Evolutionary conservation across 2,888 invertebrate genomes (phyloP), one percentile per base, ranked within the genome.

Genomic region (Strigamia crassipes): DNA sequence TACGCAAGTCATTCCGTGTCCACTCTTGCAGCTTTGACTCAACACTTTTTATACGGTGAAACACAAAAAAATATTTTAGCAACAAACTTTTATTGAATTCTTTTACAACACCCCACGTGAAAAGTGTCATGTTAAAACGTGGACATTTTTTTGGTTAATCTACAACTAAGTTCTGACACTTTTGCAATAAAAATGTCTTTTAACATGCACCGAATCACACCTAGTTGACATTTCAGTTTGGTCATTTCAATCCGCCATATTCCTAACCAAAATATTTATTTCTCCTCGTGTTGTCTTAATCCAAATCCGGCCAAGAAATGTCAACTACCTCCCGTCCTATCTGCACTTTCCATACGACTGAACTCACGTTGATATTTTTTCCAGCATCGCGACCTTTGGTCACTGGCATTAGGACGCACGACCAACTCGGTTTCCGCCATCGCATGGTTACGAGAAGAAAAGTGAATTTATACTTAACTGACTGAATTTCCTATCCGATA

Each of bases 31-130:
- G 73, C 73, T 73, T 73, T 73, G 73, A 73, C 73, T 73, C 73
- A 31, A 73, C 73, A 73, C 31, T 73, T 73, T 73, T 73, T 73
- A 8, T 73, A n/a, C 2, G n/a, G 73, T 31, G 15, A 66, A 66
- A 4, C 5, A 73, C 8, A 73, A 31, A 73, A 31, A 73, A 31
- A n/a, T 8, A 1, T 5, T 23, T 12, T 73, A 13, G 31, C 73
- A 73, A 73, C 31, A 73, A 73, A 73, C 73, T 73, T 27, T 73
- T 73, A 73, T 73, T 73, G 73, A 73, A 73, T 73, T 73, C 18
- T 51, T 73, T 73, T 66, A 4, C 21, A 23, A 12, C 10, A 12
- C 21, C 21, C 21, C 61, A 13, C 23, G 66, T 66, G 66, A 73
- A 31, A 73, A 31, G 73, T 73, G 73, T 73, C 73, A 27, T 8